A percentile compares a stretch with the other conserved stretches of the same genome.
Evolutionary conservation across 2,888 invertebrate genomes (phyloP).

Genomic region (Tenodera sinensis): DNA sequence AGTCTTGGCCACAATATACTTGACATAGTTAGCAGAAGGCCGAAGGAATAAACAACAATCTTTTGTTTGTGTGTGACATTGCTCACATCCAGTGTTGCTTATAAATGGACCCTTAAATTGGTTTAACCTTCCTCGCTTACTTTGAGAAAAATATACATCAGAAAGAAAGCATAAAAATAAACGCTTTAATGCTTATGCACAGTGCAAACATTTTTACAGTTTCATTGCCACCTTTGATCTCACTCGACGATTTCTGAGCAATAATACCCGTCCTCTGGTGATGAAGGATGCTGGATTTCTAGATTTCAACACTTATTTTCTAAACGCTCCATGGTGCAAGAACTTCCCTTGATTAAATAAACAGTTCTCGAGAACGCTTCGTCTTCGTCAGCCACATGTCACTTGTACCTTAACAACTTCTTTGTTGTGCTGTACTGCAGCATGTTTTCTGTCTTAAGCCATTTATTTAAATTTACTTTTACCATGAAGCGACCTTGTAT

Average conservation of each 20-base stretch:
- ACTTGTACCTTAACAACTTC: background rate
- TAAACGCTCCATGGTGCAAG: background rate
- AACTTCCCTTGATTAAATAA: background rate
- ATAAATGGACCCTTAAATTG: no score
- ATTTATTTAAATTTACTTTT: background rate
- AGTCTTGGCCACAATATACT: no score
- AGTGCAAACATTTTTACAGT: background rate
- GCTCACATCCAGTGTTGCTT: no score
- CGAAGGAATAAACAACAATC: no score
- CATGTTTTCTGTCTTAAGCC: background rate
- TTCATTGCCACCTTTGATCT: background rate
- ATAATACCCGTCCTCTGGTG: background rate
- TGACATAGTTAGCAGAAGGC: no score
- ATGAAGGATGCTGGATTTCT: background rate
- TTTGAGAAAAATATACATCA: background rate
- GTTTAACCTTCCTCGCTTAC: background rate
- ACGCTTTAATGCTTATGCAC: background rate
- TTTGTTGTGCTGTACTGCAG: background rate
- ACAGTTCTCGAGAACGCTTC: background rate
- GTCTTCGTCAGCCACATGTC: background rate
- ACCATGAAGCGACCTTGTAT: background rate
- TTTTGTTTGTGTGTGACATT: no score
- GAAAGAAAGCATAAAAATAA: background rate
- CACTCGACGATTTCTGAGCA: background rate
- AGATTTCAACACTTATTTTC: background rate